phyloP scores from a whole-genome alignment of 1,140 invertebrate species.

The Glomeris maerens region DNA sequence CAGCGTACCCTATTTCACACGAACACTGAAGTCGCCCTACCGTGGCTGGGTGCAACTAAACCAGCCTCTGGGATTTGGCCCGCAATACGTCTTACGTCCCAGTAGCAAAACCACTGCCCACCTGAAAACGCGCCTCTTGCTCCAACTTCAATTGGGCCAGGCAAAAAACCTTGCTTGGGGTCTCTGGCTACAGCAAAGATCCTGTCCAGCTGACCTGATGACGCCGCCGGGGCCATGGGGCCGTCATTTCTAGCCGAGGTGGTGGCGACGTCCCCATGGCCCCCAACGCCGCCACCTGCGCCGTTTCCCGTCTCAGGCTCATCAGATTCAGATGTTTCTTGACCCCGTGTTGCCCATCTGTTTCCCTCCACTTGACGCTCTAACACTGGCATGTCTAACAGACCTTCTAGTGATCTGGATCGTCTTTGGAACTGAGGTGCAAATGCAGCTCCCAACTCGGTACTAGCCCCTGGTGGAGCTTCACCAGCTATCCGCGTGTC shows the following conservation, averaged over 20 bases:
- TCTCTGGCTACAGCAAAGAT: no score
- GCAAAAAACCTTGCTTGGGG: no score
- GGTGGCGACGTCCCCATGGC: constrained; percentile 9
- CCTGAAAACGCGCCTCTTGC: no score
- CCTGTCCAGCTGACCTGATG: background rate
- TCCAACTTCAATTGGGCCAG: no score
- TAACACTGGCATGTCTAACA: constrained; percentile 42
- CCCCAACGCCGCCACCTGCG: background rate
- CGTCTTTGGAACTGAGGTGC: constrained; percentile 17
- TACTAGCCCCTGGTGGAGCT: background rate
- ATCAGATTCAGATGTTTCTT: no score
- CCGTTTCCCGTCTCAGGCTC: constrained; percentile 10
- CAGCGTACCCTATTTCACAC: no score
- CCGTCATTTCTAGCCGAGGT: background rate
- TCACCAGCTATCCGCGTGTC: background rate
- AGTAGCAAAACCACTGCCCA: no score
- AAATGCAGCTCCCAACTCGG: background rate
- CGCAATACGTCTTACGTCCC: no score
- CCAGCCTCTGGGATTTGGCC: no score
- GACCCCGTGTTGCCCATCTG: background rate
- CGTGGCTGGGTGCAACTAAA: no score
- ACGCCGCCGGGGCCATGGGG: constrained; percentile 8
- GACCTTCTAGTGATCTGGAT: constrained; percentile 44
- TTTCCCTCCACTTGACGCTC: no score
- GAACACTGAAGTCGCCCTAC: no score